These are phyloP conservation scores for Cherax destructor DNA, from an alignment of 1,140 invertebrate genomes.

Conservation along the genomic window DNA sequence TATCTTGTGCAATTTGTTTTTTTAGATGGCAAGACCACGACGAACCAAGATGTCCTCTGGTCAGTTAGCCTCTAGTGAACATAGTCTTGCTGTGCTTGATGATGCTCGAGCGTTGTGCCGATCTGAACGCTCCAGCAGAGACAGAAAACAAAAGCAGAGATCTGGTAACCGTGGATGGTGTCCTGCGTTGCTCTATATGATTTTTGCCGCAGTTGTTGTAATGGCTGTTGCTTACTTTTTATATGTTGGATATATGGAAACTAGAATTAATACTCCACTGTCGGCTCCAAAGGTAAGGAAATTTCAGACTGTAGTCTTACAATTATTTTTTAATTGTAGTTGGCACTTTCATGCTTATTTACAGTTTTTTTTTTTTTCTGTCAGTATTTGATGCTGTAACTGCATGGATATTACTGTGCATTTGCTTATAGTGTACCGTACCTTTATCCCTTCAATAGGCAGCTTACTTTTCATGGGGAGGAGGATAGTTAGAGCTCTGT, in stretches of 20 bases:
- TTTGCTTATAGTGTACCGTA: neutral
- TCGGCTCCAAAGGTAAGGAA: slow-evolving; percentile 82
- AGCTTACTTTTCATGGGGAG: no score
- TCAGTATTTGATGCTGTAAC: neutral
- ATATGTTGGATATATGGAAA: slow-evolving; percentile 89
- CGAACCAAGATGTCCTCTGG: neutral
- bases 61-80: neutral
- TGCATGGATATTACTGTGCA: neutral
- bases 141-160: neutral
- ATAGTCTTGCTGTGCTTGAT: slow-evolving; percentile 35
- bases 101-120: slow-evolving; percentile 11
- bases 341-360: neutral
- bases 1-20: neutral
- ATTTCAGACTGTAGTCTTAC: no score
- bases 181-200: slow-evolving; percentile 31
- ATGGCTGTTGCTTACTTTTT: slow-evolving; percentile 83
- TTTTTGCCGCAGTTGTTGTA: slow-evolving; percentile 69
- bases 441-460: no score
- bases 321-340: neutral
- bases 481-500: no score
- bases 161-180: slow-evolving; percentile 24
- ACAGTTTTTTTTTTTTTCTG: neutral
- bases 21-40: slow-evolving; percentile 49
- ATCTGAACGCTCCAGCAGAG: neutral
- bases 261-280: slow-evolving; percentile 90